These are phyloP conservation scores for Mesaphorura yosii DNA, from an alignment of 1,140 invertebrate genomes.

Conservation along the genomic window DNA sequence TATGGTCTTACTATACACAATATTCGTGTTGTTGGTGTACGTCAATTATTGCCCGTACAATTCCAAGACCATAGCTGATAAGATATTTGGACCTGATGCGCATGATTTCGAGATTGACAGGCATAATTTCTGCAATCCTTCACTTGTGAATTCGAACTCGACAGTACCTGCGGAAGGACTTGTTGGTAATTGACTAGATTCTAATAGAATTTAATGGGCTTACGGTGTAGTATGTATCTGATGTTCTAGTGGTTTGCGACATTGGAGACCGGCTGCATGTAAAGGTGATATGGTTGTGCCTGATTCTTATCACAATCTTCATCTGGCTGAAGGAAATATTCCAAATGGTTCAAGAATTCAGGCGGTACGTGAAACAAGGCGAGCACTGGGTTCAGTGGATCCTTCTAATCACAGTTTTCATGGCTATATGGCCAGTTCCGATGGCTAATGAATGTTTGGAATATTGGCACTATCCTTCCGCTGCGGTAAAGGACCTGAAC, in stretches of 20 bases:
- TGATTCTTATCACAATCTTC: constrained; percentile 16
- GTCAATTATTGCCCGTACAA: not conserved
- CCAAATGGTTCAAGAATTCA: constrained; percentile 53
- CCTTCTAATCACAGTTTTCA: constrained; percentile 50
- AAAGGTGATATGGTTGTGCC: constrained; percentile 4
- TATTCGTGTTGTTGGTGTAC: constrained; percentile 6
- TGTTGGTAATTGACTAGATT: not conserved
- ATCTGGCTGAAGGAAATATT: constrained; percentile 50
- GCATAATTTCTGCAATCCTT: not conserved
- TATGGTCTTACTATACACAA: constrained; percentile 33
- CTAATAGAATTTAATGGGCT: not conserved
- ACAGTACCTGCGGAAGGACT: not conserved
- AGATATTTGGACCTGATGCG: not conserved
- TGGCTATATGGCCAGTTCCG: not conserved
- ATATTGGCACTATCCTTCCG: constrained; percentile 6
- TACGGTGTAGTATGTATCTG: not conserved
- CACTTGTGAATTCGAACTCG: not conserved
- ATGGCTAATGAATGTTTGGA: not conserved
- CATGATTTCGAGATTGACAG: not conserved
- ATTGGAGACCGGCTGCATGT: not conserved
- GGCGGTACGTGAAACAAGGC: constrained; percentile 60
- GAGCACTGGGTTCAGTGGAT: constrained; percentile 70
- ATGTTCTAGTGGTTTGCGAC: not conserved
- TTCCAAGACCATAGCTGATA: not conserved
- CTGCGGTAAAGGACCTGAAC: constrained; percentile 21